Evolutionary conservation across 2,797 vertebrate genomes (phyloP).

Genomic region (Ispidina picta): DNA sequence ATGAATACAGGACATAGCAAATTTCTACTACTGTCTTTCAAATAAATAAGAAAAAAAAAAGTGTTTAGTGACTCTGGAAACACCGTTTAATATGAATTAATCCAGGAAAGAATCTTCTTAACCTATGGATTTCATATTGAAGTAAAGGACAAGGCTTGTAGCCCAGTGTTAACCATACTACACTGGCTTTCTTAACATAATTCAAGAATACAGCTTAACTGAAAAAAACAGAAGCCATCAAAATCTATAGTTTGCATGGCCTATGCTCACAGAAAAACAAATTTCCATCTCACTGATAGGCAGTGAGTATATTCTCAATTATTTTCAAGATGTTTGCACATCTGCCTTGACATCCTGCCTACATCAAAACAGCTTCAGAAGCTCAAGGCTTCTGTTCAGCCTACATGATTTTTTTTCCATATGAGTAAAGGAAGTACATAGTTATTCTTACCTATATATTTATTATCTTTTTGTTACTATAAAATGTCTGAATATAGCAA

Average conservation of each 20-base stretch:
- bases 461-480: not conserved
- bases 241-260: not conserved
- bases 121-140: not conserved
- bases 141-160: not conserved
- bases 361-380: not conserved
- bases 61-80: not conserved
- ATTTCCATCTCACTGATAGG: not conserved
- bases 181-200: not conserved
- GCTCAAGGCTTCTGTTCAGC: not conserved
- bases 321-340: not conserved
- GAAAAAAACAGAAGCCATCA: not conserved
- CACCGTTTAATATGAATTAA: not conserved
- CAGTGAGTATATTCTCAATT: not conserved
- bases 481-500: not conserved
- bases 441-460: not conserved
- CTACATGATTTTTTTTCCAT: not conserved
- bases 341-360: not conserved
- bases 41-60: not conserved
- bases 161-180: not conserved
- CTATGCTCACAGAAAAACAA: not conserved
- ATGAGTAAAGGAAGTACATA: not conserved
- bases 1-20: not conserved
- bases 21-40: not conserved
- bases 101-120: not conserved
- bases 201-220: not conserved